Evolutionary conservation across 2,797 vertebrate genomes (phyloP).

Genomic region (Molossus alvarezi): DNA sequence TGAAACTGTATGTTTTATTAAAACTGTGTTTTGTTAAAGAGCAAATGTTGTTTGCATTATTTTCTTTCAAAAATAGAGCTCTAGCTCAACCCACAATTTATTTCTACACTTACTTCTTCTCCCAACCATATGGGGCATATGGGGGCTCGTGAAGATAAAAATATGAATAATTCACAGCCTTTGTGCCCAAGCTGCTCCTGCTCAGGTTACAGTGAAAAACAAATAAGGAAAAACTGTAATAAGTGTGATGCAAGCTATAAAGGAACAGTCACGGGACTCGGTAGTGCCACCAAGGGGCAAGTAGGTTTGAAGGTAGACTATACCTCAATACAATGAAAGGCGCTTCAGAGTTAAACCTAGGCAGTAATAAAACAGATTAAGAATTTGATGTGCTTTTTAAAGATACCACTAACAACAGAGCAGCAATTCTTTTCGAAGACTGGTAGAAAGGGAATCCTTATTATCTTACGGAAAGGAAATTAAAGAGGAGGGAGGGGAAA

Average conservation of each 20-base stretch:
- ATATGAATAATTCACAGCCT: background rate
- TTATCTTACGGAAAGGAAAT: background rate
- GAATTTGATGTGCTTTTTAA: background rate
- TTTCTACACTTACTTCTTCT: background rate
- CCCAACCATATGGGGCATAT: background rate
- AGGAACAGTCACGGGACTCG: background rate
- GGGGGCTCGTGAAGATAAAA: background rate
- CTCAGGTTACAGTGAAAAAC: background rate
- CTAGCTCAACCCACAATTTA: background rate
- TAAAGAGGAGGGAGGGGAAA: background rate
- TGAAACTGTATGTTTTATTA: background rate
- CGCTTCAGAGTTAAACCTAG: background rate
- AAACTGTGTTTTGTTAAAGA: conserved; percentile 1
- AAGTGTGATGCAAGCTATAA: background rate
- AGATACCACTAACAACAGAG: background rate
- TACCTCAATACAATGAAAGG: background rate
- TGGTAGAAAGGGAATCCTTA: background rate
- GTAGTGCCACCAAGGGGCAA: background rate
- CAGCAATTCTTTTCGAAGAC: background rate
- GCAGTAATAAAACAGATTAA: conserved; percentile 27
- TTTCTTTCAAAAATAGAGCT: background rate
- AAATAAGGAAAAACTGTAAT: background rate
- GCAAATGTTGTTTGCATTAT: background rate
- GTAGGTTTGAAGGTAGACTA: background rate
- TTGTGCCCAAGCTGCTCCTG: background rate